Base-by-base conservation (phyloP, 2,797 vertebrate species). In the Melanotaenia trifasciata region DNA sequence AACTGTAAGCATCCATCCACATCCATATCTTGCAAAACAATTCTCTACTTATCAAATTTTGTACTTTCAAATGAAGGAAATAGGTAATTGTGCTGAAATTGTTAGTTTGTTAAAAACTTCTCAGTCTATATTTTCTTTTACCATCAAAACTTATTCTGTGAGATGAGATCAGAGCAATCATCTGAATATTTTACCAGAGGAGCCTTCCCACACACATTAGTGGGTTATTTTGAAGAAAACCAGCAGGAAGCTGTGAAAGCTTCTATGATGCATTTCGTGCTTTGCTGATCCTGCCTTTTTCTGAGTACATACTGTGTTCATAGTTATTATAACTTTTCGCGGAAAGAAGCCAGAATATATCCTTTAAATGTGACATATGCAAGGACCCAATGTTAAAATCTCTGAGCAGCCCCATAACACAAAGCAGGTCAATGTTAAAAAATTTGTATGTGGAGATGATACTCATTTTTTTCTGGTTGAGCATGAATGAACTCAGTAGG, bases 401-500 rank as follows among this genome's bases (percentile, higher is more conserved):
- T 53, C 22, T 24, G 22, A n/a, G 20, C 45, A 47, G 45, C 16
- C 45, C 18, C 45, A n/a, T 47, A n/a, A 47, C 66, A 76, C 36
- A 73, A 78, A 78, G 58, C 40, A 74, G 60, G 38, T 70, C 75
- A 76, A 33, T 38, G 76, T 79, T 78, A 18, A 43, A 43, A 1
- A 80, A 70, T 64, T 50, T 70, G 28, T 40, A 66, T 18, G 16
- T 87, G 76, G 83, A 85, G 78, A 87, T 80, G 79, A 84, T 70
- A 76, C 76, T 47, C 47, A 68, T 30, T 30, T 43, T 45, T 63
- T 64, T 81, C 60, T 80, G 82, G 87, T 59, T 85, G 72, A 74
- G 68, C 67, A 78, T 81, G 69, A 78, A 70, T 63, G 74, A 76
- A 79, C 79, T 62, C 40, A n/a, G 72, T 59, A 71, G 78, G 84